Base-by-base conservation (phyloP, 2,113 vertebrate genomes). In the Hystrix brachyura region DNA sequence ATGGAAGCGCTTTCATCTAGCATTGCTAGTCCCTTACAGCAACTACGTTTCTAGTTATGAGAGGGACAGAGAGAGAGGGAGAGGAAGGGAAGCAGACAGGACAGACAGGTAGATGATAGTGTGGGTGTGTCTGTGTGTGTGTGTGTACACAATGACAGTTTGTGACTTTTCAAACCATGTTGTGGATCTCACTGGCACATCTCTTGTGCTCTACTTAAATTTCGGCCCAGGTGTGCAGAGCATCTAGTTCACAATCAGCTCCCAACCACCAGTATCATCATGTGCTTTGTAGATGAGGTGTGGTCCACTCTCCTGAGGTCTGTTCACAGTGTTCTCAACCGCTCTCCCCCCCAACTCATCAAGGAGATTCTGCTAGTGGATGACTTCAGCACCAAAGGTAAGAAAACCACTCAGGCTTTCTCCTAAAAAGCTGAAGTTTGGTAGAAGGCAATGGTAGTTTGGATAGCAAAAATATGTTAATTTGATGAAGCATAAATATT, bases 271-370 rank as follows among this genome's bases (percentile, higher is more conserved):
- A 99, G 98, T 8, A 97, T 99, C 98, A 99, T 99, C 97, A 99
- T 99, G 98, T 99, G 99, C 96, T 99, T 99, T 1, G 99, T 99
- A 97, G 99, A 99, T 15, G 99, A 99, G 88, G 99, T 99, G 72
- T 99, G 99, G 99, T 99, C 99, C n/a, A 98, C 99, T 0, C 99
- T 99, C 0, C 98, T 99, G 7, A 99, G 99, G 96, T 99, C 99
- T 0, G 99, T 99, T 62, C 99, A 99, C 96, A 99, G 99, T 19
- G 99, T 99, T 57, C 99, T 99, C 76, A 98, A 99, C 97, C 99
- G 99, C 3, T 99, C 99, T 0, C 99, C 99, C 0, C 98, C 98
- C 0, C 99, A 99, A 93, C 99, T 99, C 19, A 95, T 99, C 74
- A 97, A 99, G 91, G 99, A 99, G 95, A 95, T 99, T 95, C 99